A percentile compares a stretch with the other conserved stretches of the same genome.
Evolutionary conservation across 2,888 invertebrate species (phyloP).

Genomic region (Drosophila trichaetosa): DNA sequence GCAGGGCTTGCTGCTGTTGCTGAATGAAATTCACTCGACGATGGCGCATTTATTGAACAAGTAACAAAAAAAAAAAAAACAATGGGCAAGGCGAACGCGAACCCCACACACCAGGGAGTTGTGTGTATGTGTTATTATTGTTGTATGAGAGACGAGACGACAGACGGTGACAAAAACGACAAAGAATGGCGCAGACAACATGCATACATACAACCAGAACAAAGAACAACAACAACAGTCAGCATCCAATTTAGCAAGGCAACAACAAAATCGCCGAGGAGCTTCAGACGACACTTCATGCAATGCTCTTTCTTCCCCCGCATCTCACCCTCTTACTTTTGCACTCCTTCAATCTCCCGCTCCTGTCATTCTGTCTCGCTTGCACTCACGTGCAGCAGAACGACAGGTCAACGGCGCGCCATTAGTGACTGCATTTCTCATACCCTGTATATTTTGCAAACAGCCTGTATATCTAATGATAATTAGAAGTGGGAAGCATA

Average conservation of each 20-base stretch:
- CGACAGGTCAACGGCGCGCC: constrained; percentile 35
- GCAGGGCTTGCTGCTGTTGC: constrained; percentile 12
- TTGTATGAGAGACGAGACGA: constrained; percentile 44
- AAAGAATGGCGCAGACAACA: constrained; percentile 44
- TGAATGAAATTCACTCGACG: constrained; percentile 63
- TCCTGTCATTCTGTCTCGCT: constrained; percentile 21
- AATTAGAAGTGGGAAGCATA: background rate
- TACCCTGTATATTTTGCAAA: constrained; percentile 28
- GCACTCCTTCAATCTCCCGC: constrained; percentile 6
- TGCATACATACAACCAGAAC: constrained; percentile 20
- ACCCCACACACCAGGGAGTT: constrained; percentile 50
- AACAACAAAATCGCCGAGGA: constrained; percentile 21
- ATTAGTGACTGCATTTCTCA: constrained; percentile 15
- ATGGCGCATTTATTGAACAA: constrained; percentile 70
- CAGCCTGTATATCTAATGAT: background rate
- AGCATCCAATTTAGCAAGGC: constrained; percentile 73
- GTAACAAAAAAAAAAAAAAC: constrained; percentile 32
- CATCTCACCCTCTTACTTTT: constrained; percentile 5
- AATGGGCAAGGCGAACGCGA: constrained; percentile 61
- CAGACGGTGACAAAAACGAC: constrained; percentile 25
- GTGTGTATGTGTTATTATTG: constrained; percentile 52
- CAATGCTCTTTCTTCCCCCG: constrained; percentile 21
- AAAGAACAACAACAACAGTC: constrained; percentile 17
- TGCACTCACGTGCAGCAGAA: constrained; percentile 3
- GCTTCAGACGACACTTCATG: constrained; percentile 27